Evolutionary conservation across 2,113 vertebrate species (phyloP).

Genomic region (Penelope pileata): DNA sequence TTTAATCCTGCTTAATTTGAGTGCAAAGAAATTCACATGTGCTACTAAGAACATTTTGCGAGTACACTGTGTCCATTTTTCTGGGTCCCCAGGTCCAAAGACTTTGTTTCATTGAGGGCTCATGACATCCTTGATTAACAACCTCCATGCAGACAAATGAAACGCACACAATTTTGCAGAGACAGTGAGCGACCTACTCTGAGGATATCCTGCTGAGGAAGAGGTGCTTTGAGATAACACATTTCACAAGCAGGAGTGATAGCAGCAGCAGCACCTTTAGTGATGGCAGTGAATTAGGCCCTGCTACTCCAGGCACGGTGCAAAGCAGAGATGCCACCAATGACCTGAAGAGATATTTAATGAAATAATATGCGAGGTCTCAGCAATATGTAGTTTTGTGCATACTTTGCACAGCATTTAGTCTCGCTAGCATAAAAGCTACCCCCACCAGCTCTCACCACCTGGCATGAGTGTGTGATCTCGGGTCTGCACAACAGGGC

Average conservation of each 20-base stretch:
- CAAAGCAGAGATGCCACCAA: not conserved
- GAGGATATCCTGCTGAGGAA: not conserved
- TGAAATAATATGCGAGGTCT: not conserved
- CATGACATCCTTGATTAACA: conserved; percentile 82
- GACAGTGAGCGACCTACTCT: not conserved
- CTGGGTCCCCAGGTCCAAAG: conserved; percentile 77
- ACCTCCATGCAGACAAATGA: accelerated
- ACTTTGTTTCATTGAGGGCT: conserved; percentile 85
- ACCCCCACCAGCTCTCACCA: not conserved
- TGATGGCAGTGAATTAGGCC: not conserved
- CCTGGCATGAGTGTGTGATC: not conserved
- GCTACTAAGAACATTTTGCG: conserved; percentile 87
- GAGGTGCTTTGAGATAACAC: not conserved
- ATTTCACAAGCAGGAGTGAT: not conserved
- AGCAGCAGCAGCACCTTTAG: not conserved
- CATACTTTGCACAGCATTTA: not conserved
- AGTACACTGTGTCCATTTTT: conserved; percentile 87
- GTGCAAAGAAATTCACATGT: conserved; percentile 93
- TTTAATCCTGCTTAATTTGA: conserved; percentile 96
- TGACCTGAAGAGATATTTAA: not conserved
- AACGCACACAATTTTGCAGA: not conserved
- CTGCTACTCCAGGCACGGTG: not conserved
- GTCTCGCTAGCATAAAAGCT: not conserved
- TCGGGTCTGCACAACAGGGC: accelerated
- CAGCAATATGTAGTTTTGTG: not conserved